A percentile compares a stretch with the other conserved stretches of the same genome.
Evolutionary conservation across 2,113 vertebrate species (phyloP).

Genomic region (Tinamus guttatus): DNA sequence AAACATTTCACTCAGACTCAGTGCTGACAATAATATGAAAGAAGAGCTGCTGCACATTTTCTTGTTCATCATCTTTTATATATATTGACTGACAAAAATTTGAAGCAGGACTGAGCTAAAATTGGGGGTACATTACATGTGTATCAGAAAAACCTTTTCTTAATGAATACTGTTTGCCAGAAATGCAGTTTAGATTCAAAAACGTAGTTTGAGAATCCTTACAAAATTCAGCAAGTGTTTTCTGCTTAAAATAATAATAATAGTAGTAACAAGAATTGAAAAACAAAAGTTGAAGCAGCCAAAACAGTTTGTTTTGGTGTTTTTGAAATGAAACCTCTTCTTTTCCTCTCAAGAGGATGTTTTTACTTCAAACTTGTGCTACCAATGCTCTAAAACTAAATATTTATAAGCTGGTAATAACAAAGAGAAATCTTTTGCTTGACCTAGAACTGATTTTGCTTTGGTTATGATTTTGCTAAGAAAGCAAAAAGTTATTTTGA

Average conservation of each 20-base stretch:
- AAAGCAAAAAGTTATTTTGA: not conserved
- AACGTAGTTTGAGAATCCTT: fast-evolving
- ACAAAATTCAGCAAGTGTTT: not conserved
- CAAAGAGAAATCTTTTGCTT: not conserved
- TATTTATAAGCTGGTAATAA: not conserved
- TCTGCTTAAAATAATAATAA: not conserved
- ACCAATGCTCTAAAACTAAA: not conserved
- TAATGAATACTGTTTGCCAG: not conserved
- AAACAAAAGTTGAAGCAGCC: not conserved
- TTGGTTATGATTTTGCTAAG: not conserved
- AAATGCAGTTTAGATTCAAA: not conserved
- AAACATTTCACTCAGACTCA: not conserved
- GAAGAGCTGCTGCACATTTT: not conserved
- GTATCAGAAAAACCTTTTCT: not conserved
- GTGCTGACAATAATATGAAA: slow-evolving; percentile 1
- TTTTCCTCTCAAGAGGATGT: not conserved
- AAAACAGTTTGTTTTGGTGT: not conserved
- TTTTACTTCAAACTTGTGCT: not conserved
- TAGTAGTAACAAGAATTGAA: not conserved
- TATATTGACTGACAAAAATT: not conserved
- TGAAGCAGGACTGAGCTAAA: not conserved
- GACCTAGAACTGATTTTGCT: not conserved
- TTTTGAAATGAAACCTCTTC: not conserved
- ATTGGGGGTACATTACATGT: not conserved
- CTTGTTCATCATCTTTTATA: not conserved